Conservation (phyloP, 2,797 vertebrate genomes). For the Chelonia mydas region DNA sequence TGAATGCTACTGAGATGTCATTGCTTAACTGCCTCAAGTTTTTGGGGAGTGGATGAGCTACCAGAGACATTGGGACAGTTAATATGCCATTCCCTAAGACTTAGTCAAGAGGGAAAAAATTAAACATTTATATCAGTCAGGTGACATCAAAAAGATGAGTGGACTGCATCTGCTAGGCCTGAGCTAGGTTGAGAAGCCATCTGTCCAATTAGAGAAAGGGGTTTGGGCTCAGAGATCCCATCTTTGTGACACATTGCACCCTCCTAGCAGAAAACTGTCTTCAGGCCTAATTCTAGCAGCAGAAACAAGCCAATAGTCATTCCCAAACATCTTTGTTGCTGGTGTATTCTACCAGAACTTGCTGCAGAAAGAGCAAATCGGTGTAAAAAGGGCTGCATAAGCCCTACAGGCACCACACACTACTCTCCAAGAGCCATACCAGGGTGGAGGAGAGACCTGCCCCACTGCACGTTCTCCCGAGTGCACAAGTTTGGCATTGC, state of each 20-base stretch:
- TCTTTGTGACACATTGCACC: neutral
- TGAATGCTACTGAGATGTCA: neutral
- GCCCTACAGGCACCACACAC: neutral
- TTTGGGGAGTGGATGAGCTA: neutral
- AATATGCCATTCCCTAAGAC: neutral
- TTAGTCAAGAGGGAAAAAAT: neutral
- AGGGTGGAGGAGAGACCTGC: neutral
- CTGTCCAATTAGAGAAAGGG: neutral
- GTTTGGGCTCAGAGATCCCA: neutral
- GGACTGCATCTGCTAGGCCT: fast-evolving
- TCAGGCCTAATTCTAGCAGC: neutral
- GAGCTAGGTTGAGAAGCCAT: neutral
- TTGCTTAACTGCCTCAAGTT: fast-evolving
- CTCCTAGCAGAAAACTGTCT: no score
- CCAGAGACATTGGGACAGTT: neutral
- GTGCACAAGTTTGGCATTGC: neutral
- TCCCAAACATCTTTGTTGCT: neutral
- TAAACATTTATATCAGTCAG: neutral
- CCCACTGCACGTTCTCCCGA: neutral
- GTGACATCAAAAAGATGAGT: neutral
- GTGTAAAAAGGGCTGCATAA: neutral
- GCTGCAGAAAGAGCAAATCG: neutral
- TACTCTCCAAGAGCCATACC: neutral
- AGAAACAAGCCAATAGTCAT: neutral
- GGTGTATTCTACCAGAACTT: neutral